phyloP scores from a whole-genome alignment of 1,140 invertebrate genomes.

The Hyposmocoma kahamanoa region DNA sequence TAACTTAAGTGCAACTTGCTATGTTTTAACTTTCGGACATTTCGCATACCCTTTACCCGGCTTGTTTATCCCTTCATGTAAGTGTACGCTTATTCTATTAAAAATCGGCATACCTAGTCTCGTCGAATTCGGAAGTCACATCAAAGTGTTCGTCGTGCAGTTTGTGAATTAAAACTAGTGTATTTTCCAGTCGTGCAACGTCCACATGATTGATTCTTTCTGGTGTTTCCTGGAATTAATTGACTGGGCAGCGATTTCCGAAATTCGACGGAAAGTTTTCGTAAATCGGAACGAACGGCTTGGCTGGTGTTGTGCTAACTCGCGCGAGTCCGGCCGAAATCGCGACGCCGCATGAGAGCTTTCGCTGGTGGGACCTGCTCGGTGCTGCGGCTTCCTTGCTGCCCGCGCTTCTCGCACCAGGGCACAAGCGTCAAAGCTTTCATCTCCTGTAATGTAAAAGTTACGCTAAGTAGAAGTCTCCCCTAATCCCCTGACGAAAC shows the following conservation, averaged over 20 bases:
- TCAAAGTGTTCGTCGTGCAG: conserved; percentile 61
- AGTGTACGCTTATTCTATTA: conserved; percentile 68
- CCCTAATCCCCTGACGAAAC: conserved; percentile 37
- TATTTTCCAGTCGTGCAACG: conserved; percentile 25
- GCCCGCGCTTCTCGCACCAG: conserved; percentile 31
- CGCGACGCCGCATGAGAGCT: conserved; percentile 26
- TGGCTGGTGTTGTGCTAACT: conserved; percentile 11
- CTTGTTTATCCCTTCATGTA: conserved; percentile 71
- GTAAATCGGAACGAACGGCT: conserved; percentile 39
- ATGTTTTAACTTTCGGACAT: conserved; percentile 68
- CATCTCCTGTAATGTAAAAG: conserved; percentile 43
- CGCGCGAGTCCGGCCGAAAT: conserved; percentile 1
- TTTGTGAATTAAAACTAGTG: conserved; percentile 59
- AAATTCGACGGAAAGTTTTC: conserved; percentile 61
- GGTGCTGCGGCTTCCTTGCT: conserved; percentile 25
- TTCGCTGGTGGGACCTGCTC: conserved; percentile 38
- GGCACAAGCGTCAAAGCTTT: conserved; percentile 34
- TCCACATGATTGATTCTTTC: conserved; percentile 18
- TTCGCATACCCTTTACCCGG: conserved; percentile 61
- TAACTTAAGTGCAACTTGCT: conserved; percentile 66
- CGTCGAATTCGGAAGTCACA: conserved; percentile 68
- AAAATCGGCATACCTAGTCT: conserved; percentile 35
- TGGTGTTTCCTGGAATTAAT: conserved; percentile 43
- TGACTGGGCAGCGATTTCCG: conserved; percentile 48
- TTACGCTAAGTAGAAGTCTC: conserved; percentile 43